Evolutionary conservation across 2,888 invertebrate species (phyloP).

Genomic region (Drosophila atripex): DNA sequence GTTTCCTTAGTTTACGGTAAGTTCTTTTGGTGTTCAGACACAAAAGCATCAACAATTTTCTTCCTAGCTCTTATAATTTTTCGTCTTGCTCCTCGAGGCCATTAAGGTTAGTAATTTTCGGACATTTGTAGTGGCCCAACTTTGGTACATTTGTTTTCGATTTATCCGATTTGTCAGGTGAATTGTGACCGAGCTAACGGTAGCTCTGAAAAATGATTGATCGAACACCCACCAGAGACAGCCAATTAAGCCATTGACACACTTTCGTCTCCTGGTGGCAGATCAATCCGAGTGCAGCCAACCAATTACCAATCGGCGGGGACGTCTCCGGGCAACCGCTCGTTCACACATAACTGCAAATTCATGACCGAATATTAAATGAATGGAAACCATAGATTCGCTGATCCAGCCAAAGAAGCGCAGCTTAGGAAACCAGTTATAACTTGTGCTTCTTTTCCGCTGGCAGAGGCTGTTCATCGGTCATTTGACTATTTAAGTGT

Average conservation of each 20-base stretch:
- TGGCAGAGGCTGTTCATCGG: constrained; percentile 52
- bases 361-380: constrained; percentile 71
- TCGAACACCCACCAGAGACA: constrained; percentile 60
- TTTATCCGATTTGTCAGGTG: constrained; percentile 36
- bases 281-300: constrained; percentile 26
- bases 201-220: constrained; percentile 59
- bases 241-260: constrained; percentile 68
- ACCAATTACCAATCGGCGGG: constrained; percentile 54
- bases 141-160: constrained; percentile 50
- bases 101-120: background rate
- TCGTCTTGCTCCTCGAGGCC: constrained; percentile 1
- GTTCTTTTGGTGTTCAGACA: too few species aligned
- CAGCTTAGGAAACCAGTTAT: constrained; percentile 39
- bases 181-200: constrained; percentile 39
- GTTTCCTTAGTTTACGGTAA: too few species aligned
- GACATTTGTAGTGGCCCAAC: background rate
- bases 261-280: constrained; percentile 48
- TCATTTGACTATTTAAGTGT: constrained; percentile 60
- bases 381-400: constrained; percentile 31
- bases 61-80: background rate
- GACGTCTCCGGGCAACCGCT: constrained; percentile 19
- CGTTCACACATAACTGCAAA: constrained; percentile 69
- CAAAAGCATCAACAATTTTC: too few species aligned
- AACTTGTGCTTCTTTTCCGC: constrained; percentile 16
- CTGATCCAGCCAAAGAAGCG: constrained; percentile 5